phyloP scores from a whole-genome alignment of 2,113 vertebrate species.

The Colistium nudipinnis region DNA sequence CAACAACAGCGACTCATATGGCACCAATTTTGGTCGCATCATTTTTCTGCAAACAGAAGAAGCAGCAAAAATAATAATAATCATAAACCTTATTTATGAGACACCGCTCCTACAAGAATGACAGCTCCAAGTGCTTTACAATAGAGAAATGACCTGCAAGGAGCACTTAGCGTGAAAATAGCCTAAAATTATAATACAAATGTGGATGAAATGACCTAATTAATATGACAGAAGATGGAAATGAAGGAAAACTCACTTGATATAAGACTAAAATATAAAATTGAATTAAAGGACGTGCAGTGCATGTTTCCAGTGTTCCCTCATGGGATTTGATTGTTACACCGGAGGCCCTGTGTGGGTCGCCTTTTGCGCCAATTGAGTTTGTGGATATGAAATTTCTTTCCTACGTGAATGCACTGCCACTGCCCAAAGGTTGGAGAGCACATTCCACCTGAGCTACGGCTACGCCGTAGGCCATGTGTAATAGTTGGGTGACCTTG shows the following conservation, averaged over 20 bases:
- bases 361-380: too few species aligned
- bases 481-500: too few species aligned
- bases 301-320: too few species aligned
- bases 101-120: background rate
- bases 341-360: too few species aligned
- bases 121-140: background rate
- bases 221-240: background rate
- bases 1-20: conserved; percentile 54
- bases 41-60: conserved; percentile 51
- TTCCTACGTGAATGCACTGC: too few species aligned
- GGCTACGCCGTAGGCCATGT: too few species aligned
- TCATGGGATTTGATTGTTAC: too few species aligned
- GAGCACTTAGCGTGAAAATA: background rate
- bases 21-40: conserved; percentile 61
- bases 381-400: too few species aligned
- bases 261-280: background rate
- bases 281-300: background rate
- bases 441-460: too few species aligned
- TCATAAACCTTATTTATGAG: background rate
- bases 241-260: background rate
- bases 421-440: too few species aligned
- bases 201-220: background rate
- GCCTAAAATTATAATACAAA: background rate
- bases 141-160: background rate
- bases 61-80: conserved; percentile 19